Conservation (phyloP, 1,140 invertebrate genomes). For the Papilio aristodemus region DNA sequence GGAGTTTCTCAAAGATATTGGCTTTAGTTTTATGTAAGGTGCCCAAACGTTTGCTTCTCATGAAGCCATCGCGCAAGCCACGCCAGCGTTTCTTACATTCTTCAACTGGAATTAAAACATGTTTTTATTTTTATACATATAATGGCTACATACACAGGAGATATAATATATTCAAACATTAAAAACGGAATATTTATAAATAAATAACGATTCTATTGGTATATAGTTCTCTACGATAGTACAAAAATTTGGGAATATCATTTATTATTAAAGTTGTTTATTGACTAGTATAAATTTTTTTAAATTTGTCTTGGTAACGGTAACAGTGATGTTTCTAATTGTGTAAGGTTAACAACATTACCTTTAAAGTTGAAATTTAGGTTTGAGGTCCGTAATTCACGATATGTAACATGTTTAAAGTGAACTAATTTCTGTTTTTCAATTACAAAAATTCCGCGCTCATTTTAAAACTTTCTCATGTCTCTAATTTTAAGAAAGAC, state of each 20-base stretch:
- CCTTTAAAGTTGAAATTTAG: background rate
- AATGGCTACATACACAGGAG: too few species aligned
- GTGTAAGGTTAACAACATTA: too few species aligned
- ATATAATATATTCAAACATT: too few species aligned
- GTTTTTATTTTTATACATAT: constrained; percentile 1
- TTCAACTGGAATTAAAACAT: constrained; percentile 61
- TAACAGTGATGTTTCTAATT: too few species aligned
- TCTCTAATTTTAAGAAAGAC: background rate
- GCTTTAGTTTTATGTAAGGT: constrained; percentile 64
- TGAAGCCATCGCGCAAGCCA: constrained; percentile 68
- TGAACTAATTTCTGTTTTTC: background rate
- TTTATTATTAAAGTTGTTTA: too few species aligned
- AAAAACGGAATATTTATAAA: too few species aligned
- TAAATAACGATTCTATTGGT: too few species aligned
- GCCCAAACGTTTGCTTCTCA: constrained; percentile 62
- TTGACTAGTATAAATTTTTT: too few species aligned
- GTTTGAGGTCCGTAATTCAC: background rate
- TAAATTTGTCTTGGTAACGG: too few species aligned
- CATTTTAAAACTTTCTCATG: constrained; percentile 4
- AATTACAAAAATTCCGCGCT: constrained; percentile 4
- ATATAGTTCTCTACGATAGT: too few species aligned
- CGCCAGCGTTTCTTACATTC: constrained; percentile 74
- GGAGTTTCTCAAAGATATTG: constrained; percentile 62
- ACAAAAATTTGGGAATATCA: too few species aligned
- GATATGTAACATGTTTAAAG: background rate